phyloP scores from a whole-genome alignment of 1,140 invertebrate species.

The Drosophila chauvacae region DNA sequence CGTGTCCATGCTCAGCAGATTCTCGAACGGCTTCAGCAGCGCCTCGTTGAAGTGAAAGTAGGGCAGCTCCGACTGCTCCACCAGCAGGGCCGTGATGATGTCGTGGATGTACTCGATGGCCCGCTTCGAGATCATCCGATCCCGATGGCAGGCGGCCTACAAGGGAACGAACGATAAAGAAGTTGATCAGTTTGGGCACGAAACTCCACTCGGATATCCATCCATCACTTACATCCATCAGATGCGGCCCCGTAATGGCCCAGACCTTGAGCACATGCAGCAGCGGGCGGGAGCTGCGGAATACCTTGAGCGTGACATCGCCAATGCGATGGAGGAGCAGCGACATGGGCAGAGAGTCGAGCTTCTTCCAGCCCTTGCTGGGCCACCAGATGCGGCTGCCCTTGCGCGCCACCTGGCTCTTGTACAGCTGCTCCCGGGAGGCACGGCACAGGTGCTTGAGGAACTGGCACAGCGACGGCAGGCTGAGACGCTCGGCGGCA shows the following conservation, averaged over 20 bases:
- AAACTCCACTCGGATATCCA: neutral
- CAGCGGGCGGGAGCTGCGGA: constrained; percentile 93
- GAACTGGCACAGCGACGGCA: constrained; percentile 92
- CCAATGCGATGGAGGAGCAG: constrained; percentile 92
- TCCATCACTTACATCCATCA: constrained; percentile 91
- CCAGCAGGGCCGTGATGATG: constrained; percentile 94
- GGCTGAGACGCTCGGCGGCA: constrained; percentile 93
- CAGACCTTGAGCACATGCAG: constrained; percentile 96
- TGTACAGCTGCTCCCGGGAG: constrained; percentile 91
- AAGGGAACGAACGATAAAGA: neutral
- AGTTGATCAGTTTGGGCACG: neutral
- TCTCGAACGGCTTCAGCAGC: constrained; percentile 97
- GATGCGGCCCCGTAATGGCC: constrained; percentile 95
- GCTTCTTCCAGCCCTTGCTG: constrained; percentile 84
- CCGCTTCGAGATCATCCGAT: constrained; percentile 94
- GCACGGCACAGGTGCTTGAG: constrained; percentile 92
- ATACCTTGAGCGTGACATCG: constrained; percentile 94
- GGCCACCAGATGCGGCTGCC: constrained; percentile 85
- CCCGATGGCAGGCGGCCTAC: constrained; percentile 95
- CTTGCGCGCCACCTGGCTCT: constrained; percentile 85
- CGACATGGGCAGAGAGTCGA: constrained; percentile 84
- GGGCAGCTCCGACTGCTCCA: constrained; percentile 93
- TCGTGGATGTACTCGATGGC: constrained; percentile 97
- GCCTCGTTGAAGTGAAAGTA: constrained; percentile 98
- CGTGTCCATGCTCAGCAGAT: constrained; percentile 95